Base-by-base conservation (phyloP, 2,797 vertebrate genomes). In the Microchirus variegatus region DNA sequence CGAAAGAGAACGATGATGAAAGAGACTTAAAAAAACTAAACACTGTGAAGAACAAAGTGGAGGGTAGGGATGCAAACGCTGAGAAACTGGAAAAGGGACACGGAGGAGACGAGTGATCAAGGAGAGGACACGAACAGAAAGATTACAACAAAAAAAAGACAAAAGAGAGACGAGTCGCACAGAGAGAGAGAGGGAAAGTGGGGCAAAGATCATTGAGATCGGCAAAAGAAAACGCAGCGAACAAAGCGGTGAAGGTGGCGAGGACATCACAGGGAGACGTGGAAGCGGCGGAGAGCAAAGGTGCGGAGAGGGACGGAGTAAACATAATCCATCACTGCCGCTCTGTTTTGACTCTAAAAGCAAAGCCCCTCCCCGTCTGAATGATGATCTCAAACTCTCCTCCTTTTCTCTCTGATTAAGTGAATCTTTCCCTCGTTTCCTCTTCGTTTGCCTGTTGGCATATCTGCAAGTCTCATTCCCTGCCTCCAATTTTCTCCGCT, bases 321-420 rank as follows among this genome's bases (percentile, higher is more conserved):
- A 91, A 90, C 83, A 90, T 71, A 71, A 91, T 89, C 82, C 75
- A 92, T 91, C 89, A 90, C 58, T 59, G 77, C 68, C 74, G 58
- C 67, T 38, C 17, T 10, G 22, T 51, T 31, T 56, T 13, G 16
- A 45, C 59, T 57, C 48, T 46, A 45, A 31, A 54, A 68, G 40
- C 49, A 55, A 53, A 54, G 56, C 48, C 52, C 59, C 48, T 49
- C 59, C 42, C 68, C 57, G 22, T 63, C 69, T 77, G 64, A 84
- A 79, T 67, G 72, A 66, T 69, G 67, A 80, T 75, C 52, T 67
- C 52, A 17, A 48, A 41, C 42, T 36, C 37, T 53, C 15, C 43
- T 44, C 8, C 43, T 9, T 44, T n/a, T 16, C 14, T n/a, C 3
- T 44, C 37, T 38, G 10, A 38, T 13, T 44, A 15, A 13, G 15